Base-by-base conservation (phyloP, 92 coral and sea anemone genomes). In the Meandrina meandrites region DNA sequence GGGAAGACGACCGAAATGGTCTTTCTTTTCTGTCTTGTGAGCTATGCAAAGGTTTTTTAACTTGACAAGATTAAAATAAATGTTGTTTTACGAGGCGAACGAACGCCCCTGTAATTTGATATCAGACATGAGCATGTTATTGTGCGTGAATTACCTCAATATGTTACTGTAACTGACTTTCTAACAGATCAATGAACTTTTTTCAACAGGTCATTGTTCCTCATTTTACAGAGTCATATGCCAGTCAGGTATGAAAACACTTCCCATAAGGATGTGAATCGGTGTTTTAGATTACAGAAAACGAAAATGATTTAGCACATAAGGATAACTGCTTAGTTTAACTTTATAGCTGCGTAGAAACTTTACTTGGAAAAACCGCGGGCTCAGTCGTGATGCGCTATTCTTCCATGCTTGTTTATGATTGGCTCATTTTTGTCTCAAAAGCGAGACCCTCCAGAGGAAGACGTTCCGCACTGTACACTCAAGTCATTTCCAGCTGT, bases 401-500 rank as follows among this genome's bases (percentile, higher is more conserved):
- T 81, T 82, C 22, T 34, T 17, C 4, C 42, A 10, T 57, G 48
- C 30, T 60, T 73, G 56, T 36, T 22, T 85, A 31, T 77, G 42
- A 58, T 30, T 70, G 31, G 31, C 22, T 79, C 24, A 15, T 24
- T 14, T 70, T 30, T 78, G 28, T 45, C 30, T 64, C 64, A 24
- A 18, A 58, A 97, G 99, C 98, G 99, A 45, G 99, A 97, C 82
- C 99, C 99, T 72, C 91, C 91, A 56, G 99, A 97, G 66, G 89
- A 92, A 50, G 99, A 97, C 35, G 97, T 97, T 42, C 99, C 99
- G 5, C 95, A 93, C 62, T 97, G 99, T 79, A 97, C 99, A 40
- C 92, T 97, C 31, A 95, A 97, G 90, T 97, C 99, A 66, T 97
- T 97, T 54, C 99, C 99, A 16, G 96, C 99, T 47, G 90, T 91